phyloP scores from a whole-genome alignment of 2,113 vertebrate species.

The Coptodon rendalli region DNA sequence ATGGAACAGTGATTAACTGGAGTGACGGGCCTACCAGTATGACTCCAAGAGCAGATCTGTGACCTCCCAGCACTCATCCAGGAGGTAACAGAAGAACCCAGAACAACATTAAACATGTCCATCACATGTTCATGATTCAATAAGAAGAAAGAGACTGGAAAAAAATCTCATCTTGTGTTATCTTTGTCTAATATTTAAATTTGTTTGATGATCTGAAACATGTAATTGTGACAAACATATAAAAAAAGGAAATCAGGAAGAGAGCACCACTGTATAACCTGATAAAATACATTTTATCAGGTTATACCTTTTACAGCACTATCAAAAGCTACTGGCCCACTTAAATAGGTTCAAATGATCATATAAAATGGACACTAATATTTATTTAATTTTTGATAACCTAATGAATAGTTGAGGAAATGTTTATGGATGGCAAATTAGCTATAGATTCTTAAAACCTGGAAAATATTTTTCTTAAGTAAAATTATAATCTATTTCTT shows the following conservation, averaged over 20 bases:
- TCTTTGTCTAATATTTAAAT: neutral
- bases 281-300: neutral
- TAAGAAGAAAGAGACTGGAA: neutral
- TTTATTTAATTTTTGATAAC: neutral
- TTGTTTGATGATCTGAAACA: neutral
- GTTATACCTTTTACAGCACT: neutral
- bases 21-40: neutral
- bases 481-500: neutral
- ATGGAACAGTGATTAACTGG: neutral
- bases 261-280: neutral
- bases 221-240: neutral
- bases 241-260: neutral
- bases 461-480: neutral
- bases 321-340: neutral
- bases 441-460: neutral
- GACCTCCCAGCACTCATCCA: neutral
- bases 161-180: neutral
- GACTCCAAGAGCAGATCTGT: neutral
- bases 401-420: neutral
- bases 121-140: neutral
- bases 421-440: neutral
- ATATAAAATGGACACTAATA: neutral
- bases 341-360: neutral
- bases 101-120: neutral
- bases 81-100: neutral